Percentiles rank a stretch among this genome's conserved stretches.
Evolutionary conservation across 2,888 invertebrate species (phyloP).

Genomic region (Tupiocoris notatus): DNA sequence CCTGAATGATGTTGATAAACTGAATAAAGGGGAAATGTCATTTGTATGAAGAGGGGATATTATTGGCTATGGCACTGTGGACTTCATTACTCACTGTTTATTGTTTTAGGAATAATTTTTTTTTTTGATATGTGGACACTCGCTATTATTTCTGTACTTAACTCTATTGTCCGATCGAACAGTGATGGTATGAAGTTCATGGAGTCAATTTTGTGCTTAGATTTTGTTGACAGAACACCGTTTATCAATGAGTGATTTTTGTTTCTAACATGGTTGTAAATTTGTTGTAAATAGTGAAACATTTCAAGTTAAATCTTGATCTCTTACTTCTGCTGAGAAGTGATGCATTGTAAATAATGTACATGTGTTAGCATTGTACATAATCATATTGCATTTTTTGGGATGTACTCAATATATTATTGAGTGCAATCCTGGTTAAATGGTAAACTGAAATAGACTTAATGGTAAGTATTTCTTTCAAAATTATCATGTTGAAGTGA

Average conservation of each 20-base stretch:
- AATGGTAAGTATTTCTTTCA: not conserved
- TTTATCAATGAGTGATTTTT: too few species aligned
- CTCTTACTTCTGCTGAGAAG: conserved; percentile 20
- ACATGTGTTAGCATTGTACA: conserved; percentile 27
- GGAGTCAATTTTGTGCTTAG: too few species aligned
- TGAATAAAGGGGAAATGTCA: too few species aligned
- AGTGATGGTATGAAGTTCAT: too few species aligned
- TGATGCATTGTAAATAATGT: conserved; percentile 1
- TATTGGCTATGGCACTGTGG: too few species aligned
- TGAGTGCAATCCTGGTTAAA: conserved; percentile 1
- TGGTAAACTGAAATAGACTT: not conserved
- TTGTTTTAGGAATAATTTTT: too few species aligned
- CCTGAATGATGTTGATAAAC: too few species aligned
- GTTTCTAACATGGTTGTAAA: not conserved
- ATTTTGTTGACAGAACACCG: too few species aligned
- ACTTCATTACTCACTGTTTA: too few species aligned
- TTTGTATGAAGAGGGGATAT: too few species aligned
- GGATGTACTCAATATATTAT: conserved; percentile 33
- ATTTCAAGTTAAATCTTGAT: conserved; percentile 3
- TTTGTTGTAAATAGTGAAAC: not conserved
- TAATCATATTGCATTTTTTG: conserved; percentile 9
- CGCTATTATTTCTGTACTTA: conserved; percentile 3
- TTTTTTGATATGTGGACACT: too few species aligned
- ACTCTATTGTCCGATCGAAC: too few species aligned
- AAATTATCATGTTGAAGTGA: not conserved